A percentile compares a stretch with the other conserved stretches of the same genome.
Evolutionary conservation across 2,113 vertebrate genomes (phyloP).

Genomic region (Thryonomys swinderianus): DNA sequence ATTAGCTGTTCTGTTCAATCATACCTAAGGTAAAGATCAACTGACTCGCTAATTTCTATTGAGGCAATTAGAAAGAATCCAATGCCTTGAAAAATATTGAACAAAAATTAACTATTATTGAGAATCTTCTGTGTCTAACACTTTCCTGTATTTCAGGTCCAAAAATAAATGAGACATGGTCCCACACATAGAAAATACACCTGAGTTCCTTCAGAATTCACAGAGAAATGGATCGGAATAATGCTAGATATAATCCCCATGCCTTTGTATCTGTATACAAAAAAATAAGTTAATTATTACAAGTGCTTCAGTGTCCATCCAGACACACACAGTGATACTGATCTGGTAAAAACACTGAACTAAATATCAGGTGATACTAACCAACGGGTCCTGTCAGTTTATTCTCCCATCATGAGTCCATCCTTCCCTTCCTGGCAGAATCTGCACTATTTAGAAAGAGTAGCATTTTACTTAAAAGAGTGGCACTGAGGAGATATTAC

Average conservation of each 20-base stretch:
- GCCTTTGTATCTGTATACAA: background rate
- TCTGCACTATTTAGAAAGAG: background rate
- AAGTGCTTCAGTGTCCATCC: background rate
- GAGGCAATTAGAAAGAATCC: background rate
- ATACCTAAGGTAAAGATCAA: constrained; percentile 26
- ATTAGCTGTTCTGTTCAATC: constrained; percentile 34
- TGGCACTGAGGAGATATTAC: background rate
- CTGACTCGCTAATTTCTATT: background rate
- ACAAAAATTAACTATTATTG: background rate
- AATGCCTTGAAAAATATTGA: constrained; percentile 38
- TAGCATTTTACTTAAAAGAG: background rate
- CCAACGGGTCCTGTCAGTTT: background rate
- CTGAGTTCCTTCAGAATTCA: background rate
- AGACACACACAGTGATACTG: background rate
- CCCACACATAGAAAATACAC: background rate
- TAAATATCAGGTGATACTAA: background rate
- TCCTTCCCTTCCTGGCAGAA: background rate
- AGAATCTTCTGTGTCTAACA: background rate
- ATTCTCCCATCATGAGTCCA: background rate
- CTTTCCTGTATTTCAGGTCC: background rate
- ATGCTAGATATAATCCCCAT: background rate
- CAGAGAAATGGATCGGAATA: background rate
- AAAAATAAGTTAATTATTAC: background rate
- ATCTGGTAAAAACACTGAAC: background rate
- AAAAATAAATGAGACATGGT: background rate